These are phyloP conservation scores for Therioaphis trifolii DNA, from an alignment of 2,888 invertebrate species.

Conservation along the genomic window DNA sequence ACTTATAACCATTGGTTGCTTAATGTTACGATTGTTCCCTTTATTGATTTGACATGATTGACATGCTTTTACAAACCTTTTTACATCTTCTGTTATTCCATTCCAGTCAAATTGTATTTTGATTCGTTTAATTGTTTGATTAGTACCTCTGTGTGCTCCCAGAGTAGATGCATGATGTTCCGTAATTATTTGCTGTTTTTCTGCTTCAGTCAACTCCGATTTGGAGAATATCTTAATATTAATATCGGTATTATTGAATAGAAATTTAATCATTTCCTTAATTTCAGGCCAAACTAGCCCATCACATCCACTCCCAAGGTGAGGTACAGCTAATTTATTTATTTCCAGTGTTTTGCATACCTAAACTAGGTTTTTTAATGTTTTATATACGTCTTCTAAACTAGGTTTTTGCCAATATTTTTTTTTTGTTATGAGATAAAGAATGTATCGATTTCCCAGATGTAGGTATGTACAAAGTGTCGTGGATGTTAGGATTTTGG, in stretches of 20 bases:
- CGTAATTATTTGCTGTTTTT: not conserved
- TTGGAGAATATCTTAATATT: too few species aligned
- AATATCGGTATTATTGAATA: too few species aligned
- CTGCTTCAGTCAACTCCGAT: not conserved
- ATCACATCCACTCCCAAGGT: not conserved
- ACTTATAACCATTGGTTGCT: slow-evolving; percentile 15
- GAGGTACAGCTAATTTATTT: not conserved
- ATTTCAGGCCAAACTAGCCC: not conserved
- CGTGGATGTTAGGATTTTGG: not conserved
- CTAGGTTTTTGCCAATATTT: too few species aligned
- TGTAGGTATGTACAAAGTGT: not conserved
- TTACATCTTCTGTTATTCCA: not conserved
- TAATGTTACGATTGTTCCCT: not conserved
- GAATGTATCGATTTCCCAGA: not conserved
- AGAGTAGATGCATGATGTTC: not conserved
- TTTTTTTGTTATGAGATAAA: too few species aligned
- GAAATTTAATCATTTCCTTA: not conserved
- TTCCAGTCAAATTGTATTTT: not conserved
- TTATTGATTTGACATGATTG: slow-evolving; percentile 13
- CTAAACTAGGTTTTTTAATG: too few species aligned
- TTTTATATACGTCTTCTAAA: too few species aligned
- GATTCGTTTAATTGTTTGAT: not conserved
- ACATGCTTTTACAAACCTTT: not conserved
- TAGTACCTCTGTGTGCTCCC: not conserved
- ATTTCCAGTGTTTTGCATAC: too few species aligned